Evolutionary conservation across 2,113 vertebrate genomes (phyloP).

Genomic region (Xenopus tropicalis): UCB_Xtro_10.0 CM004450.2:106959501-106960000

Average conservation of each 20-base stretch:
- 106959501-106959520: no score
- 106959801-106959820: background rate
- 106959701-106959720: background rate
- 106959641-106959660: background rate
- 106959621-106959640: background rate
- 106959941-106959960: conserved; percentile 45
- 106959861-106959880: conserved; percentile 54
- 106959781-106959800: background rate
- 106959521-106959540: no score
- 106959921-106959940: conserved; percentile 53
- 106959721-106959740: background rate
- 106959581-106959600: no score
- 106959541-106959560: no score
- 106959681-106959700: background rate
- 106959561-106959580: no score
- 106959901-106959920: conserved; percentile 55
- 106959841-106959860: conserved; percentile 56
- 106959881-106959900: conserved; percentile 56
- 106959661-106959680: background rate
- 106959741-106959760: background rate
- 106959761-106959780: background rate
- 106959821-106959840: background rate
- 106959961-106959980: conserved; percentile 92
- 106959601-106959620: no score
- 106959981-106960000: conserved; percentile 79